Base-by-base conservation (phyloP, 2,888 invertebrate species). In the Carabus problematicus region DNA sequence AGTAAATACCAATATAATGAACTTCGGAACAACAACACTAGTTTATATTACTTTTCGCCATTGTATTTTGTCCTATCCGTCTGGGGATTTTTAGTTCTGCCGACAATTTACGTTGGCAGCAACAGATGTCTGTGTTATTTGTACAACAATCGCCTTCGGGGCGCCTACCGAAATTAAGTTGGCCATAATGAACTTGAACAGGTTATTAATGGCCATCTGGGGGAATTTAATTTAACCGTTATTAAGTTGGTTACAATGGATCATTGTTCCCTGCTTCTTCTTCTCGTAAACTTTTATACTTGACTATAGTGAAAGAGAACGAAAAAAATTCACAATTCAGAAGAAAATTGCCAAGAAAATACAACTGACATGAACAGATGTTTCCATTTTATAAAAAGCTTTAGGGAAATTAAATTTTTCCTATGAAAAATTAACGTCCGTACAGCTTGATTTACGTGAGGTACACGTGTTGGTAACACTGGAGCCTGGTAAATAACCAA, bases 201-300 rank as follows among this genome's bases (percentile, higher is more conserved):
- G 45, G 59, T 59, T 66, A 66, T 64, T 64, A 64, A 64, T 64
- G 56, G 55, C 43, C 29, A 58, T 60, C 52, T 60, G 54, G 67
- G 29, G 67, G 67, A 67, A 67, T 67, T 67, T 60, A 60, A 67
- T 67, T 60, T 67, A 42, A 40, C 42, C 19, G 60, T 52, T 42
- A 49, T 67, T 67, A 52, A 47, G 66, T 54, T 29, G 29, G 29
- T 29, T 6, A 29, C 29, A 29, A 29, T 29, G 29, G 3, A 29
- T 29, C 29, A 29, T 29, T 29, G 29, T 29, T 29, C n/a, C n/a
- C 3, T 29, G 29, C 29, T 29, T n/a, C n/a, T n/a, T n/a, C n/a
- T n/a, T n/a, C n/a, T n/a, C n/a, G n/a, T n/a, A n/a, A n/a, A n/a
- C n/a, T 29, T 29, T 29, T 29, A 29, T 29, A 29, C 6, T 29